Evolutionary conservation across 2,797 vertebrate genomes (phyloP), one percentile per base, ranked within the genome.

Genomic region (Benthosema pterotum): DNA sequence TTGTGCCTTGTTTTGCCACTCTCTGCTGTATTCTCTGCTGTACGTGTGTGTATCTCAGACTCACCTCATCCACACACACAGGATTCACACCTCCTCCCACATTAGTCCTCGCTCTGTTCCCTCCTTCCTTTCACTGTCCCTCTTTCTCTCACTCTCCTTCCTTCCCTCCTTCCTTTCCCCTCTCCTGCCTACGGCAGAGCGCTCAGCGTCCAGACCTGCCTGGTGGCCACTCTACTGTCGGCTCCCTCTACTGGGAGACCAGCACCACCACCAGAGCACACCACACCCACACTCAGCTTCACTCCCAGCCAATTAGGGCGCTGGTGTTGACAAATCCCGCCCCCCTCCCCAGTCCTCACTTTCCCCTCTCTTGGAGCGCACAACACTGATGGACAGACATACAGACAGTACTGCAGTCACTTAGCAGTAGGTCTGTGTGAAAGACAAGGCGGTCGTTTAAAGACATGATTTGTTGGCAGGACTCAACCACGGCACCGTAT

Each of bases 51-150:
- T 46, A n/a, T 55, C 72, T 70, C 72, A 63, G 69, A 75, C 84
- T 86, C 82, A 83, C 82, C 72, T 68, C 69, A 46, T 75, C 60
- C n/a, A 18, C 69, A 8, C 69, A 8, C 52, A 14, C 74, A 72
- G 74, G 73, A 76, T 78, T 76, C 49, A 79, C 80, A 83, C 82
- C 83, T 86, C 83, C 82, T 85, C 87, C 85, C 78, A 83, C 80
- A 63, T 65, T 79, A 18, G 67, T 83, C 72, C 68, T 55, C n/a
- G n/a, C 32, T 48, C 72, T 69, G 55, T 43, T 52, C 16, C 32
- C 32, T 38, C 32, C 32, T 38, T 38, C 32, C 32, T 38, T 9
- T 38, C 32, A 38, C 32, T 38, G 32, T 46, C 51, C 49, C 69
- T 58, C 49, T 46, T 60, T 71, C 45, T 56, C 56, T 65, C 28